Percentiles rank a stretch among this genome's conserved stretches.
phyloP scores from a whole-genome alignment of 2,888 invertebrate genomes.

The Eristalis arbustorum region DNA sequence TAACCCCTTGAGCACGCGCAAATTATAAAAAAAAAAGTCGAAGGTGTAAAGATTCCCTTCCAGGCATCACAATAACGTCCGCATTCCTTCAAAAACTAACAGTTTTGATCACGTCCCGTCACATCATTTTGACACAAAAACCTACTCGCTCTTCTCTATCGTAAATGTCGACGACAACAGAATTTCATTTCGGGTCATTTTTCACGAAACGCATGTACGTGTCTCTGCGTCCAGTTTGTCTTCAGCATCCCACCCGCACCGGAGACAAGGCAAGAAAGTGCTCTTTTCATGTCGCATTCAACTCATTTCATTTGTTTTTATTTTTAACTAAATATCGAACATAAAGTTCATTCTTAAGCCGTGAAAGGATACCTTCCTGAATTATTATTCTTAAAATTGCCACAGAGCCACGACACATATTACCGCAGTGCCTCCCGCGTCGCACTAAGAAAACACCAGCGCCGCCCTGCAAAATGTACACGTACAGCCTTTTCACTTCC shows the following conservation, averaged over 20 bases:
- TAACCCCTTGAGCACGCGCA: no score
- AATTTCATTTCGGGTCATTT: background rate
- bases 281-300: background rate
- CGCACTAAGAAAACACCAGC: background rate
- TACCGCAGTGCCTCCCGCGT: background rate
- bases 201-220: background rate
- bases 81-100: background rate
- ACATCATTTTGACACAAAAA: background rate
- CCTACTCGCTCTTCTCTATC: background rate
- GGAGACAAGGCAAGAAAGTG: background rate
- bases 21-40: no score
- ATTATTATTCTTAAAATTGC: slow-evolving; percentile 53
- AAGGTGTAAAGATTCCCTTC: background rate
- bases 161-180: background rate
- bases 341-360: slow-evolving; percentile 46
- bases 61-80: background rate
- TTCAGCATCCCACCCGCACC: background rate
- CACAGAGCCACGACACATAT: slow-evolving; percentile 8
- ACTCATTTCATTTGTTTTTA: slow-evolving; percentile 5
- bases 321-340: background rate
- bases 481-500: slow-evolving; percentile 26
- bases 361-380: slow-evolving; percentile 25
- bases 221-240: background rate
- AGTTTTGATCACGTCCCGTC: background rate
- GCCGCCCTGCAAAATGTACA: background rate